These are phyloP conservation scores for Dryococelus australis DNA, from an alignment of 2,888 invertebrate genomes.

Conservation along the genomic window DNA sequence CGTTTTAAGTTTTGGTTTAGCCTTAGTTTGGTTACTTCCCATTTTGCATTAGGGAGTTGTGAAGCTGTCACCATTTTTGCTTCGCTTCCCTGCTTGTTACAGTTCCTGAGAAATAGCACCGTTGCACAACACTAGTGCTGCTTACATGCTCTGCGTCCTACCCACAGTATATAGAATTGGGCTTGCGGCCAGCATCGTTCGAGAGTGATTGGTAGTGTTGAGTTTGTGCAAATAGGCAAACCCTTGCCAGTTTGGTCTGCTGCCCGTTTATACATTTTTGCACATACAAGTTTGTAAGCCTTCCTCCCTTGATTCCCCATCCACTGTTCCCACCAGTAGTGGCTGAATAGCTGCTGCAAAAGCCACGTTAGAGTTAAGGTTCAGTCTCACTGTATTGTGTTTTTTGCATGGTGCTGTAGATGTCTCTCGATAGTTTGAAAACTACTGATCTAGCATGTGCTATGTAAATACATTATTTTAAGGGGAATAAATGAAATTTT, in stretches of 20 bases:
- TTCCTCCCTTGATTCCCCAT: not conserved
- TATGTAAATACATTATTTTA: too few relatives aligned
- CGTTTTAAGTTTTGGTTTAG: not conserved
- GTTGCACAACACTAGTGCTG: not conserved
- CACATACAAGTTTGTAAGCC: not conserved
- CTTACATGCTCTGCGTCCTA: not conserved
- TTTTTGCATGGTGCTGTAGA: not conserved
- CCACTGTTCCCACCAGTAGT: not conserved
- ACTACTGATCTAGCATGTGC: not conserved
- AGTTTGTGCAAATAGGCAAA: not conserved
- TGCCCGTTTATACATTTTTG: too few relatives aligned
- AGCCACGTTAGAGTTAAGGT: not conserved
- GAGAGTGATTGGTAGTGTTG: too few relatives aligned
- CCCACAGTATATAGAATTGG: not conserved
- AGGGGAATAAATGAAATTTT: too few relatives aligned
- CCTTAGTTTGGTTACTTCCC: not conserved
- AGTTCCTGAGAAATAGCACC: not conserved
- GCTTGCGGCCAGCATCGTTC: not conserved
- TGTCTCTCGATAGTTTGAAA: not conserved
- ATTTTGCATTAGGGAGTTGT: not conserved
- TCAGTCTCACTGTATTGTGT: not conserved
- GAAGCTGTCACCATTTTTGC: not conserved
- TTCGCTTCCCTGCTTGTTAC: not conserved
- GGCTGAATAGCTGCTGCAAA: constrained; percentile 7
- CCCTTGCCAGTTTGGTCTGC: too few relatives aligned